Evolutionary conservation across 2,113 vertebrate species (phyloP).

Genomic region (Accipiter virgatus): DNA sequence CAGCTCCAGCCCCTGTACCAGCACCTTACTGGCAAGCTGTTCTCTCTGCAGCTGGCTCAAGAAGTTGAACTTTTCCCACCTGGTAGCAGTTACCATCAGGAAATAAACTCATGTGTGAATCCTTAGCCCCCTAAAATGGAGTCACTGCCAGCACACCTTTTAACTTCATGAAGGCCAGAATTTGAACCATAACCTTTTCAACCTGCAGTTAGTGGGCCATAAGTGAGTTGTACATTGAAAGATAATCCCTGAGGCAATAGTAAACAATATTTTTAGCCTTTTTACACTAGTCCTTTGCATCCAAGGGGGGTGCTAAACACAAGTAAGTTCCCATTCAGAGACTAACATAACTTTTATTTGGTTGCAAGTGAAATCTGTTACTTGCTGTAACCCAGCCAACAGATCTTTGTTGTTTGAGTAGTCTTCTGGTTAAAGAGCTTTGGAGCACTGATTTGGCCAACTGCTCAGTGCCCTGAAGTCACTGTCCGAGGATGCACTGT

Average conservation of each 20-base stretch:
- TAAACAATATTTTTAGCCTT: background rate
- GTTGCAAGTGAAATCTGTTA: background rate
- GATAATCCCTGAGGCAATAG: background rate
- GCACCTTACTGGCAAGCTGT: background rate
- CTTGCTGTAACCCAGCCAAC: background rate
- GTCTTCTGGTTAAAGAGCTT: background rate
- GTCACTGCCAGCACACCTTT: background rate
- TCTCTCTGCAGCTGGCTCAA: background rate
- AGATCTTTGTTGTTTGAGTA: background rate
- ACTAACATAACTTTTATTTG: background rate
- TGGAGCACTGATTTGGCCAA: background rate
- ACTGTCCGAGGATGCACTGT: background rate
- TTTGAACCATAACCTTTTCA: background rate
- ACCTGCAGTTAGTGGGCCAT: background rate
- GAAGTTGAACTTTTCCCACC: background rate
- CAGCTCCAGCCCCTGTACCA: background rate
- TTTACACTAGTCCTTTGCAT: background rate
- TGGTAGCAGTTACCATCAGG: background rate
- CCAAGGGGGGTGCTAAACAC: background rate
- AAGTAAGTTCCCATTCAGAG: background rate
- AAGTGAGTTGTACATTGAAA: background rate
- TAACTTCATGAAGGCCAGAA: background rate
- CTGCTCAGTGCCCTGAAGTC: background rate
- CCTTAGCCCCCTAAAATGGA: background rate
- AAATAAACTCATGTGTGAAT: background rate